Percentiles rank a stretch among this genome's conserved stretches.
Conservation (phyloP, 2,797 vertebrate genomes). For the Siniperca obscura region DNA sequence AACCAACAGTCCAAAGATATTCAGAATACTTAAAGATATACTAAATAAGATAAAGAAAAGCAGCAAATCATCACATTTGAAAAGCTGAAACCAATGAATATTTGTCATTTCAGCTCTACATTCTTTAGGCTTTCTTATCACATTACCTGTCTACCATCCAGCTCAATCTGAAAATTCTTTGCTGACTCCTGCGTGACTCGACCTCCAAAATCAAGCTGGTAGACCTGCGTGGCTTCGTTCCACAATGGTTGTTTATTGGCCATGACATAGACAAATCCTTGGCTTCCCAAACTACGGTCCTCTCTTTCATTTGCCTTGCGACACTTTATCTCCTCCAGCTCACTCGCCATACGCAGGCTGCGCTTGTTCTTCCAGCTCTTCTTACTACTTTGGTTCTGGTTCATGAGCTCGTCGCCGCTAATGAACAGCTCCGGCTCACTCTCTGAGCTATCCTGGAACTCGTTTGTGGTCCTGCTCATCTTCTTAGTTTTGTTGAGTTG, state of each 20-base stretch:
- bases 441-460: slow-evolving; percentile 99
- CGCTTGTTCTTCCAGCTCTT: slow-evolving; percentile 99
- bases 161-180: slow-evolving; percentile 99
- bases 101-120: neutral
- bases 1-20: neutral
- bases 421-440: slow-evolving; percentile 98
- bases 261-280: slow-evolving; percentile 98
- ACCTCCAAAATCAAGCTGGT: slow-evolving; percentile 98
- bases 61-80: neutral
- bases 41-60: neutral
- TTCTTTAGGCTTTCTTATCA: neutral
- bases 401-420: slow-evolving; percentile 97
- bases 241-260: slow-evolving; percentile 98
- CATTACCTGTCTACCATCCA: slow-evolving; percentile 96
- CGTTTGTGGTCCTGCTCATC: slow-evolving; percentile 91
- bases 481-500: slow-evolving; percentile 95
- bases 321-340: slow-evolving; percentile 96
- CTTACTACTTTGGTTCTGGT: slow-evolving; percentile 97
- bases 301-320: slow-evolving; percentile 96
- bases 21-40: neutral
- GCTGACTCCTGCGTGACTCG: slow-evolving; percentile 98
- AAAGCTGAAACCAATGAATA: neutral
- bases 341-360: slow-evolving; percentile 90
- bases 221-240: slow-evolving; percentile 98
- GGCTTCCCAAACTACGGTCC: slow-evolving; percentile 95